phyloP scores from a whole-genome alignment of 2,888 invertebrate species.

The Chymomyza procnemis region DNA sequence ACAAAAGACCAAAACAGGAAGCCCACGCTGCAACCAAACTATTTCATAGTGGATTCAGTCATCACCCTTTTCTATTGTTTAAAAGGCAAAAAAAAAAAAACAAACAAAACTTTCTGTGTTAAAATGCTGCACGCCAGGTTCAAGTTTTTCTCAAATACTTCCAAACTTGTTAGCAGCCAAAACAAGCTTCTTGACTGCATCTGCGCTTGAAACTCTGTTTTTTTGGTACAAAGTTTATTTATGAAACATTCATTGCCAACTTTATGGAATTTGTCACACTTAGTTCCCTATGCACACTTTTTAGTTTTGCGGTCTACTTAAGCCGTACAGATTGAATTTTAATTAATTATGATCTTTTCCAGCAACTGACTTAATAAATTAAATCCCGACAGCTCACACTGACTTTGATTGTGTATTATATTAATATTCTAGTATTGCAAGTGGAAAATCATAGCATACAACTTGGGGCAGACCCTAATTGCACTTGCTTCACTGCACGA shows the following conservation, averaged over 20 bases:
- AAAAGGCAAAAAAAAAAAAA: too few species aligned
- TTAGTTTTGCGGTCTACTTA: background rate
- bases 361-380: background rate
- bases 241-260: background rate
- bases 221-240: background rate
- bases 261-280: background rate
- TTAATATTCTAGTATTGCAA: background rate
- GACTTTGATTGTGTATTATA: background rate
- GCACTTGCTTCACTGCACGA: background rate
- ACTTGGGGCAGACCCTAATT: background rate
- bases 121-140: slow-evolving; percentile 28
- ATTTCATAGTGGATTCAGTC: background rate
- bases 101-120: slow-evolving; percentile 33
- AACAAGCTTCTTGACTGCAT: background rate
- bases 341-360: slow-evolving; percentile 31
- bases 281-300: slow-evolving; percentile 24
- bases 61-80: background rate
- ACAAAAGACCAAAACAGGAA: background rate
- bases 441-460: background rate
- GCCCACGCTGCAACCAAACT: background rate
- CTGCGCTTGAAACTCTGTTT: background rate
- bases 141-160: slow-evolving; percentile 53
- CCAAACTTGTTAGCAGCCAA: slow-evolving; percentile 39
- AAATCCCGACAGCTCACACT: background rate
- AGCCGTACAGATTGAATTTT: slow-evolving; percentile 42